Evolutionary conservation across 2,888 invertebrate genomes (phyloP).

Genomic region (Clitarchus hookeri): DNA sequence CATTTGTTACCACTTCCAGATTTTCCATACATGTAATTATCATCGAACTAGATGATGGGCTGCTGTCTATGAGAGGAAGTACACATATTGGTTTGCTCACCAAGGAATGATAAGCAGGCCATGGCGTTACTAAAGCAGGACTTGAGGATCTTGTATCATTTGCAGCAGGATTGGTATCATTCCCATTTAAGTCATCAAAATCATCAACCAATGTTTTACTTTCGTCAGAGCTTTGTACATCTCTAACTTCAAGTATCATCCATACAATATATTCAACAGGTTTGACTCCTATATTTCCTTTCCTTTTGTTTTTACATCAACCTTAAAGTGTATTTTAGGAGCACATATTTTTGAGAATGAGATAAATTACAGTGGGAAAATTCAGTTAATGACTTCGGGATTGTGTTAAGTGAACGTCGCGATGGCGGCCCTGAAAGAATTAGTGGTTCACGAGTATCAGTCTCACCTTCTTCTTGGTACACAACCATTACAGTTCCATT

Average conservation of each 20-base stretch:
- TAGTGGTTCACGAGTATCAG: background rate
- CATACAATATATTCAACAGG: no score
- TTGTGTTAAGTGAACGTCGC: background rate
- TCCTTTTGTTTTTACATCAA: no score
- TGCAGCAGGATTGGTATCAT: background rate
- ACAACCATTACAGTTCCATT: background rate
- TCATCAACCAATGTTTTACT: background rate
- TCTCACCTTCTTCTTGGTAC: background rate
- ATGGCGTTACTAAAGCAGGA: conserved; percentile 8
- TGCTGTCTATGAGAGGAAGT: conserved; percentile 23
- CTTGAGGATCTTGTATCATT: background rate
- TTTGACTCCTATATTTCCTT: no score
- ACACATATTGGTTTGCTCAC: conserved; percentile 17
- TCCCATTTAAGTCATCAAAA: background rate
- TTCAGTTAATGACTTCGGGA: background rate
- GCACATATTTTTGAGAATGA: background rate
- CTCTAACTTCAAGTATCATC: background rate
- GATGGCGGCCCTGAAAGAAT: no score
- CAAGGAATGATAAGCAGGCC: conserved; percentile 28
- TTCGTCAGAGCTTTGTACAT: background rate
- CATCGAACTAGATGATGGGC: background rate
- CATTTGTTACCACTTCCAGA: background rate
- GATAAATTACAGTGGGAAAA: background rate
- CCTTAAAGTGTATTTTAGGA: background rate
- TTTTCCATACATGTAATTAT: background rate